Conservation (phyloP, 2,113 vertebrate genomes). For the Terrapene triunguis region DNA sequence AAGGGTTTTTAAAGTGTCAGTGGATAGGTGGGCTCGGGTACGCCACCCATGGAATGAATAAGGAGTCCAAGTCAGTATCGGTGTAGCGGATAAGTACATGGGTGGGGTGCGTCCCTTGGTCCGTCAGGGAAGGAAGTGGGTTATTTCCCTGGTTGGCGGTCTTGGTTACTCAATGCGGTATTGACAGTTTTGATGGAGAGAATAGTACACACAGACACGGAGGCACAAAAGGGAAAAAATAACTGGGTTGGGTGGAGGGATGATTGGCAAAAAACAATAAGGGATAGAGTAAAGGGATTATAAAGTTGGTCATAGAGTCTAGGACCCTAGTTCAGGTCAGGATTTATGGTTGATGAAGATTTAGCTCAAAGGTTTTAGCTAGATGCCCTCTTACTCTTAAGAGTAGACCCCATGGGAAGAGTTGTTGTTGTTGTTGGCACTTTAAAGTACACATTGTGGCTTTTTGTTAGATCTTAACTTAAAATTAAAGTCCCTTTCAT, state of each 20-base stretch:
- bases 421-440: background rate
- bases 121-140: too few species aligned
- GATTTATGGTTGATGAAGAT: background rate
- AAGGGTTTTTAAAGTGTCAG: too few species aligned
- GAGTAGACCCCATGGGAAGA: background rate
- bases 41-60: too few species aligned
- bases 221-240: background rate
- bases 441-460: background rate
- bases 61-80: too few species aligned
- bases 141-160: too few species aligned
- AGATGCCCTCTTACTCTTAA: background rate
- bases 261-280: background rate
- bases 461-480: background rate
- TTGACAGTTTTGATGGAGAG: background rate
- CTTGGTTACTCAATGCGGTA: too few species aligned
- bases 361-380: fast-evolving
- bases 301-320: background rate
- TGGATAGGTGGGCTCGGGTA: too few species aligned
- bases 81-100: too few species aligned
- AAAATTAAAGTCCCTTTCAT: background rate
- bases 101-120: too few species aligned
- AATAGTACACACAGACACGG: fast-evolving
- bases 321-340: background rate
- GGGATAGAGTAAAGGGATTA: background rate
- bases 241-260: background rate